phyloP scores from a whole-genome alignment of 1,140 invertebrate species.

The Temnothorax nylanderi region DNA sequence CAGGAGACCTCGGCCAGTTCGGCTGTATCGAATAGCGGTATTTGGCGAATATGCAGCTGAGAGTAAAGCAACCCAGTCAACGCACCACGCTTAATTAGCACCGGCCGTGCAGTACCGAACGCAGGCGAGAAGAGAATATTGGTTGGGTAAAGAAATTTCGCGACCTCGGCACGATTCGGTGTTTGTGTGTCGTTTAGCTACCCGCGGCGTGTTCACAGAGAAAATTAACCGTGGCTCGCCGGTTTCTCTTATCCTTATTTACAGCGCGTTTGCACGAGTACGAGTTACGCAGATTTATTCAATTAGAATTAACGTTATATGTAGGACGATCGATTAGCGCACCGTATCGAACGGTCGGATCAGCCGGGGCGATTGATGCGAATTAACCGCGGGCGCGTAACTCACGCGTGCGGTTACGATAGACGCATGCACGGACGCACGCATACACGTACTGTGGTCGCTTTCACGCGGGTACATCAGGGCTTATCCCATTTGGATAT shows the following conservation, averaged over 20 bases:
- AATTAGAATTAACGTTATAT: constrained; percentile 39
- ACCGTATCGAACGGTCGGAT: constrained; percentile 6
- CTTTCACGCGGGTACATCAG: constrained; percentile 67
- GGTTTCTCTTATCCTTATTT: constrained; percentile 33
- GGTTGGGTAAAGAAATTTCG: constrained; percentile 4
- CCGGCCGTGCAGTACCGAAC: neutral
- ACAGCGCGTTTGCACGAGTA: neutral
- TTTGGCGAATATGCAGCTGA: neutral
- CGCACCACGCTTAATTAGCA: neutral
- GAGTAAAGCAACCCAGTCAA: neutral
- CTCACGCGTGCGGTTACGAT: constrained; percentile 3
- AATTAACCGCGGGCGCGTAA: constrained; percentile 50
- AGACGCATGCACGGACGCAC: neutral
- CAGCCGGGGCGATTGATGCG: constrained; percentile 1
- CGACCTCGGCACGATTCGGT: constrained; percentile 35
- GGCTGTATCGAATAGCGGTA: neutral
- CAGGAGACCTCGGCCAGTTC: neutral
- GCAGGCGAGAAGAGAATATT: constrained; percentile 18
- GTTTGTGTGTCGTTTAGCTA: constrained; percentile 32
- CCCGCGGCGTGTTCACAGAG: neutral
- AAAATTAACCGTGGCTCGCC: neutral
- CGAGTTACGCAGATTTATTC: neutral
- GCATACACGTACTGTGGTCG: constrained; percentile 40
- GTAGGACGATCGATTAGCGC: constrained; percentile 47
- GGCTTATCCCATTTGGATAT: constrained; percentile 77